phyloP scores from a whole-genome alignment of 92 coral and sea anemone species.

The Epizoanthus scotinus region DNA sequence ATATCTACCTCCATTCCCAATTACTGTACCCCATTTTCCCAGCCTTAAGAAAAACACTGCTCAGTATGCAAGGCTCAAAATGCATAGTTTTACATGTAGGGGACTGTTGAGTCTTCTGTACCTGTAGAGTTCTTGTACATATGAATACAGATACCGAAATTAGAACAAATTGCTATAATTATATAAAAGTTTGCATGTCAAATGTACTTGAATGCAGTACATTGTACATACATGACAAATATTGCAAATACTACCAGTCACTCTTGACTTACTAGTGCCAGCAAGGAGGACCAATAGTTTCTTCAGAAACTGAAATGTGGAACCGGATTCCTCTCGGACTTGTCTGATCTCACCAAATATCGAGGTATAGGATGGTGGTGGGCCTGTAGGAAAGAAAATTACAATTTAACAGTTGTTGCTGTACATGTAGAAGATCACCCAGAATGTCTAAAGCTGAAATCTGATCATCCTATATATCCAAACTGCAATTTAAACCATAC shows the following conservation, averaged over 20 bases:
- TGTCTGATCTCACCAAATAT: conserved; percentile 92
- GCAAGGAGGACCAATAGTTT: conserved; percentile 74
- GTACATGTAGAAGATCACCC: not conserved
- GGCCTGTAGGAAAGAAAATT: conserved; percentile 48
- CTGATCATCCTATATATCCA: too few species aligned
- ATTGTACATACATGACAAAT: not conserved
- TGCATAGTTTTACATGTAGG: too few species aligned
- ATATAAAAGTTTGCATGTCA: too few species aligned
- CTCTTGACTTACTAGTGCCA: conserved; percentile 84
- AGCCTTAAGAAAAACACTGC: too few species aligned
- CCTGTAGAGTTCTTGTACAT: too few species aligned
- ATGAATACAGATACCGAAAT: too few species aligned
- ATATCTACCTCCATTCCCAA: too few species aligned
- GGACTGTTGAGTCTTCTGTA: too few species aligned
- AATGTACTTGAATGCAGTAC: not conserved
- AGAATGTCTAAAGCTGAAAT: not conserved
- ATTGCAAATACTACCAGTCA: not conserved
- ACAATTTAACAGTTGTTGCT: not conserved
- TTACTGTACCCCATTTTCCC: too few species aligned
- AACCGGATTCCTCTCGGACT: conserved; percentile 64
- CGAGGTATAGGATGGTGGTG: conserved; percentile 91
- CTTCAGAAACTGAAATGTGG: conserved; percentile 65
- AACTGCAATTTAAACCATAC: too few species aligned
- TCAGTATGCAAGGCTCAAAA: too few species aligned
- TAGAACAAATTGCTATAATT: too few species aligned